A percentile compares a stretch with the other conserved stretches of the same genome.
These are phyloP conservation scores for Drosophila busckii DNA, from an alignment of 1,140 invertebrate genomes.

Conservation along the genomic window DNA sequence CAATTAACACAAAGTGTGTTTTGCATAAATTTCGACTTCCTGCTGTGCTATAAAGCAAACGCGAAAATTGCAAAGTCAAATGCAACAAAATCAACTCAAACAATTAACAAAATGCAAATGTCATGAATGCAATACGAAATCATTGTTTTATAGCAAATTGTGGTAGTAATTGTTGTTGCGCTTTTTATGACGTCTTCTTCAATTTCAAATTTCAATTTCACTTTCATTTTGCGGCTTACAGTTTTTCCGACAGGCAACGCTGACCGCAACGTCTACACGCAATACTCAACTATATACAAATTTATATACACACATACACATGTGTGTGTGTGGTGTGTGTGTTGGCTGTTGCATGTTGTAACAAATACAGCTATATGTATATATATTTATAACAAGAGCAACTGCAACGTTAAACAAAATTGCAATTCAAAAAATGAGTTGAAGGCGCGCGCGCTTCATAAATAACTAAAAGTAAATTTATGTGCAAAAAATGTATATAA, in stretches of 20 bases:
- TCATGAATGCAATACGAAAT: constrained; percentile 32
- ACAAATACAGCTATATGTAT: constrained; percentile 62
- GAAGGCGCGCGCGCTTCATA: too few species aligned
- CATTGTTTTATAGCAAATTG: constrained; percentile 26
- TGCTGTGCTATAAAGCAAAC: too few species aligned
- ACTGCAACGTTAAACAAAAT: constrained; percentile 25
- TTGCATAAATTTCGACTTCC: too few species aligned
- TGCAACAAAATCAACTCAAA: constrained; percentile 3
- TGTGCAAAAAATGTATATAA: too few species aligned
- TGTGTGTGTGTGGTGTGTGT: constrained; percentile 15
- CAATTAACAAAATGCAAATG: constrained; percentile 35
- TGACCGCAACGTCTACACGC: constrained; percentile 58
- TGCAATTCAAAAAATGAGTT: constrained; percentile 37
- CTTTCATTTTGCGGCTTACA: constrained; percentile 68
- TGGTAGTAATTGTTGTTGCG: constrained; percentile 5
- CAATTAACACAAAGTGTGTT: too few species aligned
- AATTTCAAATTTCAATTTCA: constrained; percentile 73
- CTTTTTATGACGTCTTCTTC: constrained; percentile 61
- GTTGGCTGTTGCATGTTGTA: constrained; percentile 51
- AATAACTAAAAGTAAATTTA: too few species aligned
- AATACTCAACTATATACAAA: constrained; percentile 35
- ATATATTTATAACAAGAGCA: constrained; percentile 69
- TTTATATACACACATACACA: constrained; percentile 5
- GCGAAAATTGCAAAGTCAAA: background rate
- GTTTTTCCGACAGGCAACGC: constrained; percentile 60